Evolutionary conservation across 2,113 vertebrate species (phyloP), one percentile per base, ranked within the genome.

Genomic region (Aegithalos caudatus): DNA sequence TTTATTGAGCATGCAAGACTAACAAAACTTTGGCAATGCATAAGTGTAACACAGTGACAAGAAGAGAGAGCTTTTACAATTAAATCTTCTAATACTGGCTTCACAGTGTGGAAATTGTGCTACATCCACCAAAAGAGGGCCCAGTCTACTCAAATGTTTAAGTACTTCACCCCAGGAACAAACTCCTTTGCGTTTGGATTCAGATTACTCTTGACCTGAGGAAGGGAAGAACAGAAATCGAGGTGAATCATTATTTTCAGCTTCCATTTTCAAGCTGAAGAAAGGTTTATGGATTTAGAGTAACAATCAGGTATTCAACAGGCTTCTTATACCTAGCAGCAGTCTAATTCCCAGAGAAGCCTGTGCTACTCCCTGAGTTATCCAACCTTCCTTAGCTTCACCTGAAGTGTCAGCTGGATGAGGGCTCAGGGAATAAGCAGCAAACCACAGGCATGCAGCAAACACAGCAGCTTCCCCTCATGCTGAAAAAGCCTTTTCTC

Each of bases 101-200:
- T 98, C 98, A 98, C 98, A 99, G 98, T 98, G 98, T 97, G 97
- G 98, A 98, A 98, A 98, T 98, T 98, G 97, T 98, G 98, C 98
- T 98, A 98, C 98, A 94, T 97, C 97, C 93, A 97, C 98, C 97
- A 97, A 98, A 96, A 98, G 95, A 98, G 98, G 97, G 97, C 98
- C 98, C 98, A 97, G 81, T 97, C 97, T 98, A 98, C 97, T 98
- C 98, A 98, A 97, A 98, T 98, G 96, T 98, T 98, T 98, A 98
- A 98, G 97, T 99, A 99, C 97, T 99, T 99, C 98, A 99, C 98
- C 79, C 99, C 99, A 83, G 99, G 99, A 96, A 99, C 98, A 98
- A 99, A 99, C 97, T 99, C 99, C 98, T 99, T 99, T 97, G 99
- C 99, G 62, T 99, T 99, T 95, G 99, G 99, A 97, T 99, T 99